Evolutionary conservation across 2,113 vertebrate species (phyloP), one percentile per base, ranked within the genome.

Genomic region (Paratilapia polleni): DNA sequence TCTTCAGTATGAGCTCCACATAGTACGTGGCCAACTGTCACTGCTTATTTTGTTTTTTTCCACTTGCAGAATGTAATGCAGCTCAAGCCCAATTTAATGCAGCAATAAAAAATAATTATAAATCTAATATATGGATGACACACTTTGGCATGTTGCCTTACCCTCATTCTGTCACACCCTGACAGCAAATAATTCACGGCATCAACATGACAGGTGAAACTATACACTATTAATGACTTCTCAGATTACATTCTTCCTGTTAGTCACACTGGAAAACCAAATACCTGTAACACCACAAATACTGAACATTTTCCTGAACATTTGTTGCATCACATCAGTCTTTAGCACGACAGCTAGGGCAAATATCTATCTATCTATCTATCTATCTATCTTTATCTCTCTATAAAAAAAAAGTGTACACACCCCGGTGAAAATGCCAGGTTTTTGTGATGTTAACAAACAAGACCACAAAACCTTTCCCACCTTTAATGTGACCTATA

Each of bases 161-260:
- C 7, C 38, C 58, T 75, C 2, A 60, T 43, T 68, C 34, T 82
- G 8, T 57, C 5, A 17, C 52, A 54, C 47, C 56, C 34, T 70
- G 60, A 85, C 75, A 63, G 77, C 76, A 73, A 2, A 38, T 91
- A 82, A 92, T 80, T 91, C 57, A 92, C 77, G 63, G 10, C 58
- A 36, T 64, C 82, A 91, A 84, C 90, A 82, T 52, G 31, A 11
- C 43, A 73, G 68, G 77, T n/a, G 74, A 75, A 75, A 26, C 85
- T 59, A 59, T 56, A 59, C 80, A 78, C 13, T 64, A 83, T 73
- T 52, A 14, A 52, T 52, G 26, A 70, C 17, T 52, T 70, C 47
- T 73, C 66, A 73, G 43, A 73, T 54, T 73, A 73, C 26, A 31
- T 73, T 26, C 13, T 43, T 74, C 5, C 74, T 70, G n/a, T 87